phyloP scores from a whole-genome alignment of 1,140 invertebrate species.

The Rhagoletis zephyria region DNA sequence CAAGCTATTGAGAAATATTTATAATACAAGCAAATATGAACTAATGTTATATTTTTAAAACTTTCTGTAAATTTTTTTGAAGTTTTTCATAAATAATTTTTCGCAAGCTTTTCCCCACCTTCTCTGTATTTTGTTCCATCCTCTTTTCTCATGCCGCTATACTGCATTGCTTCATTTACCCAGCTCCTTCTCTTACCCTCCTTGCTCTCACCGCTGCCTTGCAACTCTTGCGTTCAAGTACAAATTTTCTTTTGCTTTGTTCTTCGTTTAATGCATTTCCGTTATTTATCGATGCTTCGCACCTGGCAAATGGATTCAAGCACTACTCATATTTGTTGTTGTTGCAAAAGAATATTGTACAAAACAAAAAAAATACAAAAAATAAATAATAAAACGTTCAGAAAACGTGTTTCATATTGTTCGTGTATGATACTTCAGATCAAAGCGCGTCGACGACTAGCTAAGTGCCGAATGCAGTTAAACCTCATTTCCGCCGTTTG shows the following conservation, averaged over 20 bases:
- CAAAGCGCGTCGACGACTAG: background rate
- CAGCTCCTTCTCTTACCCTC: too few relatives aligned
- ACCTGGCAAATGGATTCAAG: slow-evolving; percentile 23
- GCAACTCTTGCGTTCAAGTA: background rate
- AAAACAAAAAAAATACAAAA: background rate
- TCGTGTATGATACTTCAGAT: slow-evolving; percentile 15
- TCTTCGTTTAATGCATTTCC: slow-evolving; percentile 48
- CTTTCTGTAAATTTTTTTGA: too few relatives aligned
- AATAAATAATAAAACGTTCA: background rate
- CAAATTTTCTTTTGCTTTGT: slow-evolving; percentile 33
- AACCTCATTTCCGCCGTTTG: slow-evolving; percentile 41
- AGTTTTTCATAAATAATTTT: too few relatives aligned
- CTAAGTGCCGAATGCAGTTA: slow-evolving; percentile 45
- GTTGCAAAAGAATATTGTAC: background rate
- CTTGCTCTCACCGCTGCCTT: background rate
- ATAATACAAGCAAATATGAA: too few relatives aligned
- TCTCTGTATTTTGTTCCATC: too few relatives aligned
- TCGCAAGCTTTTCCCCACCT: too few relatives aligned
- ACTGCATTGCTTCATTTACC: too few relatives aligned
- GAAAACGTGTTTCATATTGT: background rate
- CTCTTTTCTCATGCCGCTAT: too few relatives aligned
- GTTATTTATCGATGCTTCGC: slow-evolving; percentile 32
- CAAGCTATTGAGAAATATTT: too few relatives aligned
- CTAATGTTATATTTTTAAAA: too few relatives aligned
- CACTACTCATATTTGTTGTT: background rate